Evolutionary conservation across 2,113 vertebrate genomes (phyloP).

Genomic region (Salvator merianae): DNA sequence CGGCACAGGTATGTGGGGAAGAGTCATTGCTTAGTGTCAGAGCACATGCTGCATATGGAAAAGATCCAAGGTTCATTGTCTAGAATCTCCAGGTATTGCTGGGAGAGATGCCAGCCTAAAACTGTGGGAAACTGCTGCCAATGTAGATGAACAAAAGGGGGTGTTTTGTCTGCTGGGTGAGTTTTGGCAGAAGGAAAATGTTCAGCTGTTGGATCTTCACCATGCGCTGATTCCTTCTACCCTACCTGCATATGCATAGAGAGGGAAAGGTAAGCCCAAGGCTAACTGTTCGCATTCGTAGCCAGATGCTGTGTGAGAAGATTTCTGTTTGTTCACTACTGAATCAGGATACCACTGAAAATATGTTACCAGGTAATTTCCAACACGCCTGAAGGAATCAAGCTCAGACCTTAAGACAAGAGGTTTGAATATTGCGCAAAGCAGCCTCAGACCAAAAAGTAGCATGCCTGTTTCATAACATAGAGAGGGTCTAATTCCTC

Average conservation of each 20-base stretch:
- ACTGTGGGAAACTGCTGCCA: no score
- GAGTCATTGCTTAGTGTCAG: no score
- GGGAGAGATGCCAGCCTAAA: no score
- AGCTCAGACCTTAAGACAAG: not conserved
- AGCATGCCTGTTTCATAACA: not conserved
- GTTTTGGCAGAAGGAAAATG: no score
- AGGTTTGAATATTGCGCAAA: not conserved
- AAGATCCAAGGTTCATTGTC: no score
- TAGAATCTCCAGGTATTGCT: no score
- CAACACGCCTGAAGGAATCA: not conserved
- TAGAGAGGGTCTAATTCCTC: not conserved
- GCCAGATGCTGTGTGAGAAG: not conserved
- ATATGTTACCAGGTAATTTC: not conserved
- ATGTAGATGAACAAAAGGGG: no score
- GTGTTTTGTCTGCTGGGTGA: not conserved
- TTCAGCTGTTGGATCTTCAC: not conserved
- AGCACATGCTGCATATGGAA: no score
- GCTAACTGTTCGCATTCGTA: not conserved
- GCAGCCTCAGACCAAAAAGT: not conserved
- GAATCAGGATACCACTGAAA: not conserved
- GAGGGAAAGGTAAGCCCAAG: not conserved
- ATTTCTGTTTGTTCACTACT: not conserved
- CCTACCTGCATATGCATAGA: not conserved
- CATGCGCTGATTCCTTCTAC: not conserved
- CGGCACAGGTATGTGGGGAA: not conserved